These are phyloP conservation scores for Tuta absoluta DNA, from an alignment of 2,888 invertebrate genomes.

Conservation along the genomic window DNA sequence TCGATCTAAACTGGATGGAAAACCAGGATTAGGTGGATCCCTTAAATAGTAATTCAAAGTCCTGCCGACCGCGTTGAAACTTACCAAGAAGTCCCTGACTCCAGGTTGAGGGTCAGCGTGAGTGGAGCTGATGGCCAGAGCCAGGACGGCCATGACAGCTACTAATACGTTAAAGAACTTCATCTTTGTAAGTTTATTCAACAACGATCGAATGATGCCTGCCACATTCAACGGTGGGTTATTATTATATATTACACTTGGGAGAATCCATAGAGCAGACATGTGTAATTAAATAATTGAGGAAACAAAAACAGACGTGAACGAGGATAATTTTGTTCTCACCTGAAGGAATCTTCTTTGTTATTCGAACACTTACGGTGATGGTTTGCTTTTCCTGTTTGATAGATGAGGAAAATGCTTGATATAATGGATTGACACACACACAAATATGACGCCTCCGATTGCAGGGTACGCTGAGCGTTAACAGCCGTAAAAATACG, in stretches of 20 bases:
- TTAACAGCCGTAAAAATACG: too few species aligned
- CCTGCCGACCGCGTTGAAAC: neutral
- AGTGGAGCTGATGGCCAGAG: neutral
- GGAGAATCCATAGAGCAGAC: neutral
- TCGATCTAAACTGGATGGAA: too few species aligned
- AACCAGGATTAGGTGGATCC: too few species aligned
- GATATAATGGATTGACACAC: too few species aligned
- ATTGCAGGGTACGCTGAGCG: too few species aligned
- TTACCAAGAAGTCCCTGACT: constrained; percentile 5
- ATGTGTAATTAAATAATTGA: neutral
- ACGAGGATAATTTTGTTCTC: neutral
- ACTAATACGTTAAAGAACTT: constrained; percentile 5
- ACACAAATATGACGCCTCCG: too few species aligned
- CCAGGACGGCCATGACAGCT: constrained; percentile 15
- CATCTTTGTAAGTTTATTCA: neutral
- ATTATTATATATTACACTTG: too few species aligned
- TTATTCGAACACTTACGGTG: neutral
- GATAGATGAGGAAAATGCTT: too few species aligned
- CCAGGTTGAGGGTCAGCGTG: constrained; percentile 1
- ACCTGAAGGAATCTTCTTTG: neutral
- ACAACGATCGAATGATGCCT: neutral
- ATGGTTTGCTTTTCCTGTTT: neutral
- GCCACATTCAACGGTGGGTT: neutral
- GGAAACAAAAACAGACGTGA: neutral
- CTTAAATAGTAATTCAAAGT: too few species aligned